phyloP scores from a whole-genome alignment of 1,140 invertebrate genomes.

The Coelopa frigida region DNA sequence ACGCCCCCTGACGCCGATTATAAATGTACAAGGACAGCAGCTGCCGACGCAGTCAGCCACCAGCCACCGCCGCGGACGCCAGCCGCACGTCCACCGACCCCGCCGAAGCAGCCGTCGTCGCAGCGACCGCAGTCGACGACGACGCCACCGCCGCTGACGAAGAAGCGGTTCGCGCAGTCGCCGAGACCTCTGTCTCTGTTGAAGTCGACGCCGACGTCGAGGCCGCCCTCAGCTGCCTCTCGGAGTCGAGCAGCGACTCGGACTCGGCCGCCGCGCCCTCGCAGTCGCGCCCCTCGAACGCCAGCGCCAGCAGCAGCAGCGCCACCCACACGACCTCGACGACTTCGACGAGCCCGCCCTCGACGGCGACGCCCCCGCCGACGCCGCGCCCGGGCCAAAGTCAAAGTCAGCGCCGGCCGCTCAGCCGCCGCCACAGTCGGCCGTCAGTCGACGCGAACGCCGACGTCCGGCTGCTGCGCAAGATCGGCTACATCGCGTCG shows the following conservation, averaged over 20 bases:
- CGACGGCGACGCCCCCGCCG: slow-evolving; percentile 2
- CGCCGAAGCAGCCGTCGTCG: slow-evolving; percentile 17
- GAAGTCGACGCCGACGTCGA: slow-evolving; percentile 9
- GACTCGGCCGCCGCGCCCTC: slow-evolving; percentile 5
- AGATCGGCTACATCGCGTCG: slow-evolving; percentile 41
- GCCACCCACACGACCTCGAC: slow-evolving; percentile 14
- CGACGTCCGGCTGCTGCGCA: slow-evolving; percentile 35
- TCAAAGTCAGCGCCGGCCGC: too few relatives aligned
- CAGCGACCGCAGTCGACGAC: slow-evolving; percentile 15
- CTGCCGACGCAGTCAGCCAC: slow-evolving; percentile 40
- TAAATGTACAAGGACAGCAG: slow-evolving; percentile 44
- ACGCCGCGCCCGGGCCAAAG: background rate
- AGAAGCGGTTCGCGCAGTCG: background rate
- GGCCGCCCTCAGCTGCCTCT: slow-evolving; percentile 9
- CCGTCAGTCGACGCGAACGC: slow-evolving; percentile 18
- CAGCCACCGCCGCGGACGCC: slow-evolving; percentile 18
- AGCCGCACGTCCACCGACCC: slow-evolving; percentile 22
- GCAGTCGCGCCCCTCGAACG: background rate
- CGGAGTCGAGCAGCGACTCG: slow-evolving; percentile 10
- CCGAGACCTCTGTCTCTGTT: background rate
- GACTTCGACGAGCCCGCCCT: slow-evolving; percentile 9
- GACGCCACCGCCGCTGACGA: slow-evolving; percentile 1
- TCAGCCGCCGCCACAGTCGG: slow-evolving; percentile 9
- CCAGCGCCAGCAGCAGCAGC: slow-evolving; percentile 16
- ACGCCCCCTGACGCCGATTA: slow-evolving; percentile 11